Percentiles rank a stretch among this genome's conserved stretches.
Conservation (phyloP, 2,888 invertebrate species). For the Thumatha senex region DNA sequence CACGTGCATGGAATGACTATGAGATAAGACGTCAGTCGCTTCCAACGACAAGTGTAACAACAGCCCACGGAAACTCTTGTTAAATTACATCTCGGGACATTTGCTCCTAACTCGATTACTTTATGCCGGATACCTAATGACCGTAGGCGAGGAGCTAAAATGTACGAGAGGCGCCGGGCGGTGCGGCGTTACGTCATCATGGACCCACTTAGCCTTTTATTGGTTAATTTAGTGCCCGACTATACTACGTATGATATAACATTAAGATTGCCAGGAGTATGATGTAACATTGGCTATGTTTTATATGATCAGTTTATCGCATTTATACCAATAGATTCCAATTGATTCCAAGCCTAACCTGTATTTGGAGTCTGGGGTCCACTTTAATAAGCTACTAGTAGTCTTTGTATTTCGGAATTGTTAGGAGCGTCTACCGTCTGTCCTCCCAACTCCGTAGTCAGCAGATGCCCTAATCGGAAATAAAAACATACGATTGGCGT, state of each 20-base stretch:
- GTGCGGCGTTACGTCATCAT: slow-evolving; percentile 29
- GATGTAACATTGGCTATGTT: slow-evolving; percentile 10
- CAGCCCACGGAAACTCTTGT: not conserved
- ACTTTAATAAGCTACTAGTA: too few relatives aligned
- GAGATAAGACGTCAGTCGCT: too few relatives aligned
- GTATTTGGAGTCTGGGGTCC: too few relatives aligned
- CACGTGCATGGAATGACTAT: too few relatives aligned
- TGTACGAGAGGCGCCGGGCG: slow-evolving; percentile 18
- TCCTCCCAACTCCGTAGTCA: too few relatives aligned
- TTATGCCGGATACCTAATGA: not conserved
- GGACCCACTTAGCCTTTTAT: slow-evolving; percentile 36
- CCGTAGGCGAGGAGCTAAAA: slow-evolving; percentile 5
- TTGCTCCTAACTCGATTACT: not conserved
- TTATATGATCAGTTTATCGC: not conserved
- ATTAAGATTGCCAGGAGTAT: slow-evolving; percentile 25
- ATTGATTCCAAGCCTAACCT: too few relatives aligned
- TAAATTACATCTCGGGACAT: not conserved
- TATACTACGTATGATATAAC: slow-evolving; percentile 17
- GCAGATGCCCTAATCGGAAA: too few relatives aligned
- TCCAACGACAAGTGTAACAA: not conserved
- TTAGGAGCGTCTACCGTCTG: too few relatives aligned
- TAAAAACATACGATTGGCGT: too few relatives aligned
- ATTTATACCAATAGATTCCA: too few relatives aligned
- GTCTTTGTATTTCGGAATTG: too few relatives aligned
- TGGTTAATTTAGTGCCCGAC: slow-evolving; percentile 30